A percentile compares a stretch with the other conserved stretches of the same genome.
Conservation (phyloP, 2,113 vertebrate species). For the Puntigrus tetrazona region DNA sequence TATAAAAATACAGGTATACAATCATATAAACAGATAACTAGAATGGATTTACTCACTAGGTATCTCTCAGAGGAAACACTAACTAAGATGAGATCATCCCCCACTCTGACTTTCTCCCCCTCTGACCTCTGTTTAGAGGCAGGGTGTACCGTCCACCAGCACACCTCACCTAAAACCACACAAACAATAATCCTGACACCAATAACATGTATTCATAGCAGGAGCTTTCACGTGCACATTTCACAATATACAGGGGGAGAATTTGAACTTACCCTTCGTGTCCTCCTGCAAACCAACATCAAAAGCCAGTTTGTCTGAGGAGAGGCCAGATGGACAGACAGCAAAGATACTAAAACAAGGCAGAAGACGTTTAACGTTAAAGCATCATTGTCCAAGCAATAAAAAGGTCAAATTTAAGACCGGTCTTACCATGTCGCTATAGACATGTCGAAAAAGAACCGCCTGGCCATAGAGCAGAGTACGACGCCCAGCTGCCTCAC, state of each 20-base stretch:
- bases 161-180: slow-evolving; percentile 71
- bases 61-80: slow-evolving; percentile 94
- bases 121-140: slow-evolving; percentile 85
- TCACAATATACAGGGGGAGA: neutral
- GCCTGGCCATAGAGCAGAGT: slow-evolving; percentile 93
- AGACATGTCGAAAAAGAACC: slow-evolving; percentile 88
- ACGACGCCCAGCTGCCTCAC: slow-evolving; percentile 83
- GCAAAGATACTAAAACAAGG: slow-evolving; percentile 82
- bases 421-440: slow-evolving; percentile 87
- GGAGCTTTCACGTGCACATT: neutral
- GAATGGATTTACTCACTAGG: slow-evolving; percentile 79
- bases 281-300: slow-evolving; percentile 92
- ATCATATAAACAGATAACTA: neutral
- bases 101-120: slow-evolving; percentile 93
- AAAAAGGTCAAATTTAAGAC: neutral
- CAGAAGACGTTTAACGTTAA: neutral
- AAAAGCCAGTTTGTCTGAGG: slow-evolving; percentile 91
- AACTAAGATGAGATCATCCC: slow-evolving; percentile 94
- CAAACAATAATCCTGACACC: neutral
- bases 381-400: neutral
- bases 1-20: neutral
- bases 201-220: neutral
- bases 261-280: slow-evolving; percentile 75
- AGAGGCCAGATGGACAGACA: slow-evolving; percentile 87
- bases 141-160: slow-evolving; percentile 82